Evolutionary conservation across 2,888 invertebrate species (phyloP), one percentile per base, ranked within the genome.

Genomic region (Actias luna): DNA sequence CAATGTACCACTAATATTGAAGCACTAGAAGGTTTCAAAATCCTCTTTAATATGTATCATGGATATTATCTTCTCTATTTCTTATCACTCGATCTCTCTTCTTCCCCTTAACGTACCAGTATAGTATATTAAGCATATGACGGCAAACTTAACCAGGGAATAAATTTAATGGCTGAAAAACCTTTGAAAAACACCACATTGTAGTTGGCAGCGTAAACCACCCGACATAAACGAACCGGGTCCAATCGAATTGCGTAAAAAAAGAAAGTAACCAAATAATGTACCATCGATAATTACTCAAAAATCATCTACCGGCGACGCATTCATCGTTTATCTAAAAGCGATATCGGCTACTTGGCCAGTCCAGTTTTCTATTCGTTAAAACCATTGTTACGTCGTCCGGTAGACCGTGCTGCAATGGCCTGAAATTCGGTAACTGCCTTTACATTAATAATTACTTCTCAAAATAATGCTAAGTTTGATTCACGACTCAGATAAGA

Each of bases 391-490:
- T 88, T 82, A 80, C 78, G 77, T 72, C 62, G 64, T 67, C 71
- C 68, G 72, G 46, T 50, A 50, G 46, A 50, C 46, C 46, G 46
- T 50, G 46, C 46, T 50, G 46, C 46, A 70, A 70, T 77, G 83
- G 79, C 82, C 89, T 85, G 88, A 91, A 91, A 89, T 92, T 91
- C 92, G 89, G 91, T 89, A 88, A 88, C 88, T 80, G 80, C 80
- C 80, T 83, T 79, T 79, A 90, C 86, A 89, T 91, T 91, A 90
- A 91, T 92, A 92, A 92, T 92, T 92, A 92, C 92, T 91, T 90
- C 89, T 90, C 92, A 91, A 91, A 90, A 92, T 92, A 92, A 90
- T 90, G 79, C 89, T 86, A 85, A 86, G 79, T 84, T 73, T 68
- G 92, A 92, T 92, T 77, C 92, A 92, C 92, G 92, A 92, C 79